Evolutionary conservation across 2,888 invertebrate species (phyloP).

Genomic region (Gari tellinella): DNA sequence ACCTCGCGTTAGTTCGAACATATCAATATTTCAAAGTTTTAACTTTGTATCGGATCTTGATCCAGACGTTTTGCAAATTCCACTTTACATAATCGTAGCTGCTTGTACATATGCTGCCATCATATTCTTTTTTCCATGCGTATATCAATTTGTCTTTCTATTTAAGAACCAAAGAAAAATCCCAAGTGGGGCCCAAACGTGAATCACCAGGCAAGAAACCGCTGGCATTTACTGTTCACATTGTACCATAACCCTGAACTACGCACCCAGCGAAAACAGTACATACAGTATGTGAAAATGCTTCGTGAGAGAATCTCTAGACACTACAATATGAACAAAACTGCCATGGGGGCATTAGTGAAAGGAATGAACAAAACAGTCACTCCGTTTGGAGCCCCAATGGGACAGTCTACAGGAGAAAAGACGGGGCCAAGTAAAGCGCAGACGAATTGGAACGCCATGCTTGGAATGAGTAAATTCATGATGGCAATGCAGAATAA

Average conservation of each 20-base stretch:
- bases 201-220: slow-evolving; percentile 22
- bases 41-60: too few species aligned
- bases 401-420: neutral
- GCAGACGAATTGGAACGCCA: slow-evolving; percentile 35
- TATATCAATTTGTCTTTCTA: too few species aligned
- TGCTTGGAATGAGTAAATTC: slow-evolving; percentile 33
- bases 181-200: slow-evolving; percentile 4
- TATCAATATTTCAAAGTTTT: too few species aligned
- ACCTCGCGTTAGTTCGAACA: too few species aligned
- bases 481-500: slow-evolving; percentile 29
- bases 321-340: slow-evolving; percentile 32
- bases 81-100: too few species aligned
- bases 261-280: slow-evolving; percentile 38
- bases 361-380: slow-evolving; percentile 26
- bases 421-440: slow-evolving; percentile 5
- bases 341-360: slow-evolving; percentile 32
- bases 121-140: too few species aligned
- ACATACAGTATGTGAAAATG: slow-evolving; percentile 34
- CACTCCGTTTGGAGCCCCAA: slow-evolving; percentile 5
- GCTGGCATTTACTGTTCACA: slow-evolving; percentile 48
- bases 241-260: slow-evolving; percentile 49
- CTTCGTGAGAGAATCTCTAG: slow-evolving; percentile 33
- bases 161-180: slow-evolving; percentile 11
- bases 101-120: too few species aligned
- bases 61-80: too few species aligned